Evolutionary conservation across 2,113 vertebrate species (phyloP).

Genomic region (Lophura nycthemera): DNA sequence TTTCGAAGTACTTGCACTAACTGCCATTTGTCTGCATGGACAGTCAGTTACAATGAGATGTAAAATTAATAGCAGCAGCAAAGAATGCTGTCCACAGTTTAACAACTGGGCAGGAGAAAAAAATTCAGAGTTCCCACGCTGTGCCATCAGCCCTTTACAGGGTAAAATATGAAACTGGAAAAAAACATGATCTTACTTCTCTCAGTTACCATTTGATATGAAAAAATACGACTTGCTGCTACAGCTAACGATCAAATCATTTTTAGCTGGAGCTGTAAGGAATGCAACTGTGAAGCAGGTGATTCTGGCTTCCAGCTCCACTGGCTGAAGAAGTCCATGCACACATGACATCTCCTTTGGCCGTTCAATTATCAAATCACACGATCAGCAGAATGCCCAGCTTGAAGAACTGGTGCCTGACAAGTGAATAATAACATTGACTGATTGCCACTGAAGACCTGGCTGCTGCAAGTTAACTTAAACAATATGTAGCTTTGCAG

Average conservation of each 20-base stretch:
- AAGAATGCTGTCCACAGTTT: background rate
- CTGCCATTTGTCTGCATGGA: background rate
- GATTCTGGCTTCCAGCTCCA: background rate
- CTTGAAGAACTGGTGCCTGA: no score
- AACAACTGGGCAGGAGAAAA: background rate
- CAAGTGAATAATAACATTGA: no score
- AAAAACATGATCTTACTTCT: background rate
- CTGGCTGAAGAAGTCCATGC: background rate
- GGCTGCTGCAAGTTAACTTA: background rate
- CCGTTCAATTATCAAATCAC: accelerated
- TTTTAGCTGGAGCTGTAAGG: background rate
- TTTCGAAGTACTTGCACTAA: background rate
- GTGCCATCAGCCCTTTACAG: background rate
- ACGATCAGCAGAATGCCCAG: no score
- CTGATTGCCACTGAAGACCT: background rate
- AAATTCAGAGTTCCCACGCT: background rate
- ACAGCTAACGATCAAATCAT: background rate
- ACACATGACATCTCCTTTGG: background rate
- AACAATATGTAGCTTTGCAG: background rate
- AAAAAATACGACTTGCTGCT: background rate
- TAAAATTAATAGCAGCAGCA: background rate
- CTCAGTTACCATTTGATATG: background rate
- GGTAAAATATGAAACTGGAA: background rate
- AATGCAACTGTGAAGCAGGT: background rate
- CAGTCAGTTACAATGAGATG: background rate